Percentiles rank a stretch among this genome's conserved stretches.
phyloP scores from a whole-genome alignment of 2,888 invertebrate species.

The Synanthedon formicaeformis region DNA sequence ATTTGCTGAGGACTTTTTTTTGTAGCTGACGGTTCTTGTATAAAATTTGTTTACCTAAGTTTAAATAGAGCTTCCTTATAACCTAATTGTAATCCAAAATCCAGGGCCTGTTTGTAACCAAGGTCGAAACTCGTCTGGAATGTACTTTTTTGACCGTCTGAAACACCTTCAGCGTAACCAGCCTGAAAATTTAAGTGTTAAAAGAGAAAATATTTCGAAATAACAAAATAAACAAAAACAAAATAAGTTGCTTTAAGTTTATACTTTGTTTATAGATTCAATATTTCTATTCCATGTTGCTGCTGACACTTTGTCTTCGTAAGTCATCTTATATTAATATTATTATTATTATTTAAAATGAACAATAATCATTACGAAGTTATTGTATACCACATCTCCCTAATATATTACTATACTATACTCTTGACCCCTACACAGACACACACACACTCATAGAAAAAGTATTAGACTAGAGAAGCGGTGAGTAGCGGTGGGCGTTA shows the following conservation, averaged over 20 bases:
- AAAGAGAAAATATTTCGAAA: neutral
- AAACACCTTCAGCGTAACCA: conserved; percentile 77
- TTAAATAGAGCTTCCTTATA: conserved; percentile 10
- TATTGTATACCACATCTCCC: too few relatives aligned
- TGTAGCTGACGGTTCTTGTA: too few relatives aligned
- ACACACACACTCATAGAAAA: too few relatives aligned
- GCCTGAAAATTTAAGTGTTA: conserved; percentile 40
- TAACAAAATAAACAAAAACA: neutral
- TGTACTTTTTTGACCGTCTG: conserved; percentile 72
- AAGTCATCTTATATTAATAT: neutral
- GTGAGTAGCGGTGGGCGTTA: too few relatives aligned
- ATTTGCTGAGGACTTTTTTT: too few relatives aligned
- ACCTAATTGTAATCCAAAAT: conserved; percentile 71
- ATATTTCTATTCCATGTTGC: conserved; percentile 31
- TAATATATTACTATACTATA: too few relatives aligned
- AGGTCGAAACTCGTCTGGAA: conserved; percentile 78
- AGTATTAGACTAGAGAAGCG: too few relatives aligned
- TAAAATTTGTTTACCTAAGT: neutral
- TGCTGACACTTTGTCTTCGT: conserved; percentile 19
- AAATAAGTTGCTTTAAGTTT: neutral
- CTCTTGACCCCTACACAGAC: too few relatives aligned
- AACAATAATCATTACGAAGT: too few relatives aligned
- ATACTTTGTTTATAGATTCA: conserved; percentile 36
- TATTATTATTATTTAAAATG: too few relatives aligned
- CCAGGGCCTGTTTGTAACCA: conserved; percentile 76